phyloP scores from a whole-genome alignment of 2,113 vertebrate species.

The Apodemus speciosus region DNA sequence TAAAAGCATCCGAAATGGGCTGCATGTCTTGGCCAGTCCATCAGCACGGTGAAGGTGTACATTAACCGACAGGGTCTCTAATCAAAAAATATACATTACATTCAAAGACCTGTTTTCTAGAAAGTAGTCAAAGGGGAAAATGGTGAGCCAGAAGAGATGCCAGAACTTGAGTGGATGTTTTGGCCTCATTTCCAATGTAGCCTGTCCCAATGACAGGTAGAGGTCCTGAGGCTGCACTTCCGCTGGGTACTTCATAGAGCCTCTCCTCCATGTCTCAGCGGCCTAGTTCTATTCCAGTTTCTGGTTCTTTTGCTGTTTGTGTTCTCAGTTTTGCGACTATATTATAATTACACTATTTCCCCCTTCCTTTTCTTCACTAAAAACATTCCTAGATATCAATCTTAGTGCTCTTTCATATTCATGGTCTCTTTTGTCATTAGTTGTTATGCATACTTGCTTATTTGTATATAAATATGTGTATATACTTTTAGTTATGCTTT shows the following conservation, averaged over 20 bases:
- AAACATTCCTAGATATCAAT: neutral
- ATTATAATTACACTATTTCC: neutral
- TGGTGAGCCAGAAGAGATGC: slow-evolving; percentile 20
- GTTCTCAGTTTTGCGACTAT: neutral
- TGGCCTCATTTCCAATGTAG: neutral
- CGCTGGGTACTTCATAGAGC: rapidly evolving
- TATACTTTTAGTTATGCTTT: neutral
- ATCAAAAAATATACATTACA: slow-evolving; percentile 53
- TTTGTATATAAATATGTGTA: no score
- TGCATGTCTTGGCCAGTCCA: neutral
- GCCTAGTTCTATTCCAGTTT: neutral
- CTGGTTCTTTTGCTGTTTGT: neutral
- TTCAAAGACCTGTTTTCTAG: slow-evolving; percentile 19
- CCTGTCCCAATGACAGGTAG: neutral
- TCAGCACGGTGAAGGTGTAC: slow-evolving; percentile 50
- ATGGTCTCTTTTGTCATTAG: neutral
- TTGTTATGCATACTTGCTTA: neutral
- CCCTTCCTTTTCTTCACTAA: neutral
- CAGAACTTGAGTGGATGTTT: neutral
- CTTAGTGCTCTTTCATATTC: neutral
- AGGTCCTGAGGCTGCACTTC: neutral
- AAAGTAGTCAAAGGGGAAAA: slow-evolving; percentile 15
- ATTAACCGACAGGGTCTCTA: slow-evolving; percentile 50
- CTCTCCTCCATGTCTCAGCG: neutral
- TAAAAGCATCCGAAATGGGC: slow-evolving; percentile 74